Conservation (phyloP, 2,888 invertebrate species). For the Zeuzera pyrina region DNA sequence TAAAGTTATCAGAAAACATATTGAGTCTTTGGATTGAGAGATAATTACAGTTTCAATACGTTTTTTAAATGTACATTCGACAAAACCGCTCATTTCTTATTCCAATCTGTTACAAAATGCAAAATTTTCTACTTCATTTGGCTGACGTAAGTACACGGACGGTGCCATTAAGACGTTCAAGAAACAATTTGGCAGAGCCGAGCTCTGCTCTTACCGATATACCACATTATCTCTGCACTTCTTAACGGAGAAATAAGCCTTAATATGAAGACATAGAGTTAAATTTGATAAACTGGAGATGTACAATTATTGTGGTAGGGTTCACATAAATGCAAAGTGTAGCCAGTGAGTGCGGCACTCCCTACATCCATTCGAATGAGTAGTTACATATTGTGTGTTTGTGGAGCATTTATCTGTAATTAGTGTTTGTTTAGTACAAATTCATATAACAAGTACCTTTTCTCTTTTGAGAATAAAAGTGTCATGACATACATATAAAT, state of each 20-base stretch:
- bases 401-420: no score
- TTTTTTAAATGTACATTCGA: no score
- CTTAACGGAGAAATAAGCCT: no score
- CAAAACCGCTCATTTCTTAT: no score
- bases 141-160: slow-evolving; percentile 22
- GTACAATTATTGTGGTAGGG: background rate
- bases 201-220: slow-evolving; percentile 9
- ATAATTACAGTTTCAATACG: no score
- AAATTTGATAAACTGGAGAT: background rate
- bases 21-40: no score
- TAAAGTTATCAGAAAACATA: no score
- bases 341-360: slow-evolving; percentile 19
- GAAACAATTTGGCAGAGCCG: slow-evolving; percentile 36
- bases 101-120: background rate
- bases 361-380: slow-evolving; percentile 17
- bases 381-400: slow-evolving; percentile 18
- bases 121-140: slow-evolving; percentile 30
- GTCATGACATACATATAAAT: no score
- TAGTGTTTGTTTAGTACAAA: no score
- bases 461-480: no score
- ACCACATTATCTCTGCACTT: slow-evolving; percentile 1
- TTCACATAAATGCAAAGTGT: slow-evolving; percentile 10
- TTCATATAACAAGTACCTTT: no score
- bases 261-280: no score
- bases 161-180: slow-evolving; percentile 32